A percentile compares a stretch with the other conserved stretches of the same genome.
Conservation (phyloP, 2,113 vertebrate genomes). For the Hippolais icterina region DNA sequence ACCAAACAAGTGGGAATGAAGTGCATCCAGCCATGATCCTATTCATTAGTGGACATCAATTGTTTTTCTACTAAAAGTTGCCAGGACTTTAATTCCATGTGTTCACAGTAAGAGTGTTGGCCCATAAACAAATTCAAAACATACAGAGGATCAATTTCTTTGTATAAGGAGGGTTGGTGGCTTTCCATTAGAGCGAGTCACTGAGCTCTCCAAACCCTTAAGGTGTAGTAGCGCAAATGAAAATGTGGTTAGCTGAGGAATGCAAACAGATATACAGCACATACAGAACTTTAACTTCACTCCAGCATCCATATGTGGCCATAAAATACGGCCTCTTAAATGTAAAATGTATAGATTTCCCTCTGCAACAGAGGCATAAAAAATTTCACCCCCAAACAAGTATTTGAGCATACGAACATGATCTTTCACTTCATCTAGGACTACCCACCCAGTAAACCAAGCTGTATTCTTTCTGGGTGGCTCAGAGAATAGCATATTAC, state of each 20-base stretch:
- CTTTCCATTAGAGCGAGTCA: conserved; percentile 30
- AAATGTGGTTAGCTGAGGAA: conserved; percentile 44
- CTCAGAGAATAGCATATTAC: conserved; percentile 75
- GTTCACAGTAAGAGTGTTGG: neutral
- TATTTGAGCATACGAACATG: conserved; percentile 46
- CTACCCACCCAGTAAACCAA: conserved; percentile 72
- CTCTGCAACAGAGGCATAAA: conserved; percentile 63
- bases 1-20: neutral
- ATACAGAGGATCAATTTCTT: conserved; percentile 47
- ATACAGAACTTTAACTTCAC: neutral
- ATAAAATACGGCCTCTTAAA: conserved; percentile 37
- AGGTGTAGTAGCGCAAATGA: conserved; percentile 55
- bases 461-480: conserved; percentile 79
- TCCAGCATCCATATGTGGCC: conserved; percentile 28
- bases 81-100: neutral
- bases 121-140: conserved; percentile 52
- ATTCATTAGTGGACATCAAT: neutral
- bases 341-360: conserved; percentile 41
- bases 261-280: conserved; percentile 34
- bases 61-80: neutral
- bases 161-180: neutral
- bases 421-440: conserved; percentile 67
- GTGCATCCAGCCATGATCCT: neutral
- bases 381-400: conserved; percentile 44
- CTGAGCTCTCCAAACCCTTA: conserved; percentile 43